These are phyloP conservation scores for Amiota minor DNA, from an alignment of 2,888 invertebrate genomes.

Conservation along the genomic window DNA sequence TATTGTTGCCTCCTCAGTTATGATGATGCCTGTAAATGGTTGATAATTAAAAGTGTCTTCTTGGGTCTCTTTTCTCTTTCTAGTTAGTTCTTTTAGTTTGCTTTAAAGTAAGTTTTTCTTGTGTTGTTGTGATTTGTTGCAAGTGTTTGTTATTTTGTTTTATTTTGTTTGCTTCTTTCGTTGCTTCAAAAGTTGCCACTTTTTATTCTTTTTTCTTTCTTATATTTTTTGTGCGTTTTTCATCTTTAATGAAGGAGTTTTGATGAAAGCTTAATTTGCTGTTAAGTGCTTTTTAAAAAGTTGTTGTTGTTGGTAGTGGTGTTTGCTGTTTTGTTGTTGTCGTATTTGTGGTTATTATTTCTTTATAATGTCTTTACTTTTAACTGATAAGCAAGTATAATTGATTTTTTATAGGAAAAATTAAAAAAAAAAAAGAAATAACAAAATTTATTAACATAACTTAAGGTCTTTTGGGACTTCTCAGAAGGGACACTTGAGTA, in stretches of 20 bases:
- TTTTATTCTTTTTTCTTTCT: not conserved
- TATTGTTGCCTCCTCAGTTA: conserved; percentile 37
- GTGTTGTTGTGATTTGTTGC: conserved; percentile 43
- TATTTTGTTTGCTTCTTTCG: conserved; percentile 41
- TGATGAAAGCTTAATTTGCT: conserved; percentile 64
- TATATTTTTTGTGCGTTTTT: conserved; percentile 5
- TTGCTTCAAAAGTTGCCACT: not conserved
- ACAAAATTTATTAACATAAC: not conserved
- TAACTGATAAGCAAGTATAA: conserved; percentile 8
- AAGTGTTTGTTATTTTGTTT: conserved; percentile 33
- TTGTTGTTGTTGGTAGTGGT: conserved; percentile 45
- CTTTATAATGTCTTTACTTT: conserved; percentile 3
- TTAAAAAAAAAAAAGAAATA: not conserved
- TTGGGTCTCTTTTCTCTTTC: conserved; percentile 28
- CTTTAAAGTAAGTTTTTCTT: conserved; percentile 14
- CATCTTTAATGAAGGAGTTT: conserved; percentile 35
- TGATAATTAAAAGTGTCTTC: conserved; percentile 68
- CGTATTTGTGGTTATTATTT: not conserved
- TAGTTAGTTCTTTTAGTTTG: conserved; percentile 28
- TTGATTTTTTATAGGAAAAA: conserved; percentile 11
- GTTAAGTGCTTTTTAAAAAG: conserved; percentile 63
- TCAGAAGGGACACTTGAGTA: not conserved
- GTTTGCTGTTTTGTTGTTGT: not conserved
- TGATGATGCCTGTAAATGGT: conserved; percentile 54
- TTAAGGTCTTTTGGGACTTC: not conserved